Evolutionary conservation across 2,888 invertebrate species (phyloP), one percentile per base, ranked within the genome.

Genomic region (Cabera pusaria): DNA sequence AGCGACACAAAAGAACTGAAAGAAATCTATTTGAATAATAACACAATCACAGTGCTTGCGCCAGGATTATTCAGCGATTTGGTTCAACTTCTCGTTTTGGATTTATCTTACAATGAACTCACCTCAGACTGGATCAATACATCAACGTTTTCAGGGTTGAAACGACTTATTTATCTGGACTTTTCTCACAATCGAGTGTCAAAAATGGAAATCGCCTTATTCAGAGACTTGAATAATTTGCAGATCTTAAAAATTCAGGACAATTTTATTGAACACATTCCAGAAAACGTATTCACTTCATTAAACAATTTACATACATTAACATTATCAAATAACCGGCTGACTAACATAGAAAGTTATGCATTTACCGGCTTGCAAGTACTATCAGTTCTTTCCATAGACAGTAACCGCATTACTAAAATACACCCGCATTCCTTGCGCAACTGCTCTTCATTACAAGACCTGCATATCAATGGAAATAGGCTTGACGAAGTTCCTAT

Each of bases 121-220:
- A 94, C 94, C 1, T 93, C 94, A 26, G 95, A 95, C 67, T 95
- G 95, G 95, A 93, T 95, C 46, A 95, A 94, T 69, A 92, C 95
- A 9, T 94, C 93, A 1, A 95, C 95, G 5, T 96, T 96, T 73
- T 90, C 93, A 26, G 95, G 95, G 55, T 85, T 96, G 20, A 92
- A 94, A 56, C 90, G 95, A 41, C 89, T 96, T 6, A 93, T 95
- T 11, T 93, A 94, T 51, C 84, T 96, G 41, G 95, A 95, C 69
- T 89, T 96, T 51, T 94, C 95, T 25, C 91, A 92, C 69, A 96
- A 96, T 72, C 89, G 93, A 56, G 92, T 96, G 44, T 91, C 91
- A 5, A 93, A 93, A 75, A 83, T 96, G 61, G 95, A 95, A 76
- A 91, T 93, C 29, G 92, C 93, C 5, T 91, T 95, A 44, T 95